Conservation (phyloP, 2,113 vertebrate genomes). For the Sinosuthora webbiana region DNA sequence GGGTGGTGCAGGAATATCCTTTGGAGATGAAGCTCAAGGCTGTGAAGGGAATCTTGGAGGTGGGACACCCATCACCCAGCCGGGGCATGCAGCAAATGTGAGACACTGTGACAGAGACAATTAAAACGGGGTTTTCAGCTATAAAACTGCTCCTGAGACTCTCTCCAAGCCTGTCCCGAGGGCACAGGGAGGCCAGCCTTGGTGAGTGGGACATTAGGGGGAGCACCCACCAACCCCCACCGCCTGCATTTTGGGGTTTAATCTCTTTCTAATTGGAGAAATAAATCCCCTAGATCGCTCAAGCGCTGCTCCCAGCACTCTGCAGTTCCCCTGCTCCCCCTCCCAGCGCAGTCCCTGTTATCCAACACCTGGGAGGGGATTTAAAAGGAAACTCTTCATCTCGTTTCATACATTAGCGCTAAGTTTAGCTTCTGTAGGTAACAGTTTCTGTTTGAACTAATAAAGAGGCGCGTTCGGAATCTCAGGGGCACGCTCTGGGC, state of each 20-base stretch:
- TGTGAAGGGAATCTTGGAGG: neutral
- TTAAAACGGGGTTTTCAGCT: neutral
- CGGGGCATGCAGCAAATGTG: accelerated
- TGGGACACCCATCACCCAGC: accelerated
- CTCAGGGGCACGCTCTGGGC: constrained; percentile 5
- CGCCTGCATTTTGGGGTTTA: neutral
- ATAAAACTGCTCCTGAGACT: accelerated
- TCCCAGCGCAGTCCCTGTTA: neutral
- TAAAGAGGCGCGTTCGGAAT: constrained; percentile 17
- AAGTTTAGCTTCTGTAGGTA: constrained; percentile 45
- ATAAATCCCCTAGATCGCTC: neutral
- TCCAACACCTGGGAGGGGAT: neutral
- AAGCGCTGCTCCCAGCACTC: neutral
- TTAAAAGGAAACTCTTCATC: neutral
- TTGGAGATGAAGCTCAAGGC: neutral
- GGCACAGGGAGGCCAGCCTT: neutral
- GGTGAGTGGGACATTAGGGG: accelerated
- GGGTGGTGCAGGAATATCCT: neutral
- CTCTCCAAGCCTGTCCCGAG: neutral
- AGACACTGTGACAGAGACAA: accelerated
- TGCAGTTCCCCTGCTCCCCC: neutral
- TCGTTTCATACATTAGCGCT: neutral
- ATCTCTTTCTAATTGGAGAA: neutral
- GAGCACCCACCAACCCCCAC: neutral
- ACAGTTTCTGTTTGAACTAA: constrained; percentile 22